Conservation (phyloP, 2,888 invertebrate species). For the Spisula solida region DNA sequence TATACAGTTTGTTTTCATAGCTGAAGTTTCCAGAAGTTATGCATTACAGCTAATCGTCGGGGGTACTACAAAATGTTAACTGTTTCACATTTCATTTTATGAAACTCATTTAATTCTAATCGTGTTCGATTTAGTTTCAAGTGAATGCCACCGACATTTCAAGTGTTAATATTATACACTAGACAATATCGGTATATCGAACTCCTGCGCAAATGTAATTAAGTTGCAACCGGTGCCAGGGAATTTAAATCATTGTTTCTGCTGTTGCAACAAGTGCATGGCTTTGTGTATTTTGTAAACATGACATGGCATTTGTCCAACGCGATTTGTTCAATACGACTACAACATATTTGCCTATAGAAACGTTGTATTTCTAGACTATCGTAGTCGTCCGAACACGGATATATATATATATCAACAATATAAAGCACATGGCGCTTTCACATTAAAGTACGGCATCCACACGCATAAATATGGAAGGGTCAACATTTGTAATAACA, state of each 20-base stretch:
- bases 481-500: no score
- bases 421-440: no score
- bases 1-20: conserved; percentile 10
- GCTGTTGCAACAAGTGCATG: background rate
- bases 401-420: no score
- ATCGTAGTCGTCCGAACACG: no score
- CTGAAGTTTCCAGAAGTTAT: background rate
- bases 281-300: background rate
- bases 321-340: no score
- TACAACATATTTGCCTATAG: no score
- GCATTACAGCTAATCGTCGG: background rate
- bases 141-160: background rate
- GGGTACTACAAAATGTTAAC: background rate
- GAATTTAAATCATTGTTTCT: background rate
- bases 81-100: background rate
- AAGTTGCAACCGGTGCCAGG: background rate
- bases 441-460: no score
- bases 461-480: no score
- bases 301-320: background rate
- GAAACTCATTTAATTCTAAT: background rate
- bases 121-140: background rate
- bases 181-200: background rate
- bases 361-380: no score
- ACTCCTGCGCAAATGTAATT: background rate
- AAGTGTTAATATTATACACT: background rate